A percentile compares a stretch with the other conserved stretches of the same genome.
Evolutionary conservation across 2,888 invertebrate genomes (phyloP).

Genomic region (Tridacna crocea): DNA sequence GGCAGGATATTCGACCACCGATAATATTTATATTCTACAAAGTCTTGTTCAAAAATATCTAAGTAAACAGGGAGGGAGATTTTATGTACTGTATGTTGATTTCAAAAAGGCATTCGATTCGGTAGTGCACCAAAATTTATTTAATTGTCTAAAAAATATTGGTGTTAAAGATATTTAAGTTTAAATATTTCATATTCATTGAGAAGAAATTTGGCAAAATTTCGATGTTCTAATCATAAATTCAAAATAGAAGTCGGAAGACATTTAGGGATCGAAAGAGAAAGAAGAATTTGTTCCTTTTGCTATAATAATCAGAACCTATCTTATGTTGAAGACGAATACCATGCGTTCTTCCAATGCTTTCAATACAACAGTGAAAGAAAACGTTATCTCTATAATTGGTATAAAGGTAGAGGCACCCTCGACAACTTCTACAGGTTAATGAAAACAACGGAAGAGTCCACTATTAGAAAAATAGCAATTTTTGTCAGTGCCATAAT

Average conservation of each 20-base stretch:
- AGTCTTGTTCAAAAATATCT: conserved; percentile 10
- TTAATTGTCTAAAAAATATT: neutral
- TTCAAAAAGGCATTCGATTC: conserved; percentile 9
- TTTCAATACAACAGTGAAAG: conserved; percentile 1
- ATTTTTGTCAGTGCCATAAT: neutral
- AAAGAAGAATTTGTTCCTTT: conserved; percentile 12
- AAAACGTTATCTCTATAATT: conserved; percentile 4
- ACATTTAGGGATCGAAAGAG: neutral
- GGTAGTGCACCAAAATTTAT: neutral
- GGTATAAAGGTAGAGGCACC: conserved; percentile 5
- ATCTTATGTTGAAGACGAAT: conserved; percentile 21
- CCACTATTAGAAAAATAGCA: conserved; percentile 1
- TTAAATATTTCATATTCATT: conserved; percentile 1
- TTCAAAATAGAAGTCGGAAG: neutral
- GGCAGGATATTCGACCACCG: neutral
- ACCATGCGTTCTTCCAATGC: conserved; percentile 32
- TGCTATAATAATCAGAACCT: conserved; percentile 2
- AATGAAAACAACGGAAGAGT: neutral
- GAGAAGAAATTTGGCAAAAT: neutral
- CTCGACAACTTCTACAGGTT: neutral
- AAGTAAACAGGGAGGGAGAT: neutral
- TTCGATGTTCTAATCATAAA: conserved; percentile 2
- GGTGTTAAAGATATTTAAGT: neutral
- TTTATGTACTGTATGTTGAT: conserved; percentile 11
- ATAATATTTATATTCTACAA: conserved; percentile 1